Percentiles rank a stretch among this genome's conserved stretches.
These are phyloP conservation scores for Amazona vittata DNA, from an alignment of 2,113 vertebrate genomes.

Conservation along the genomic window DNA sequence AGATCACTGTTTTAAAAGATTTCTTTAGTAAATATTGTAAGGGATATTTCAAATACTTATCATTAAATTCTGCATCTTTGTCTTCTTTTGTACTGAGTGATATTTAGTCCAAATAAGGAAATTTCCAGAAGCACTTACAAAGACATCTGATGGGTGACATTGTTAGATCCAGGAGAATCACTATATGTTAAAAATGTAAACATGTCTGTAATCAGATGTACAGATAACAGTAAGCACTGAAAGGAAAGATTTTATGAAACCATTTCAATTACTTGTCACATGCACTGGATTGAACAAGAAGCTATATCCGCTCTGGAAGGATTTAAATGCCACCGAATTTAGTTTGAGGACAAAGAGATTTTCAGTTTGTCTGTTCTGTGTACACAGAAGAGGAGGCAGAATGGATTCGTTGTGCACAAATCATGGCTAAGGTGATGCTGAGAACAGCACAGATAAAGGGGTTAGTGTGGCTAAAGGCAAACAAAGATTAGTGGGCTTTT, in stretches of 20 bases:
- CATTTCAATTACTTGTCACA: background rate
- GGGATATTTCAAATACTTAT: background rate
- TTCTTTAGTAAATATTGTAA: background rate
- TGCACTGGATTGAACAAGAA: background rate
- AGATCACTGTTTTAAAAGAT: background rate
- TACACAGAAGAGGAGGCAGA: background rate
- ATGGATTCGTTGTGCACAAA: background rate
- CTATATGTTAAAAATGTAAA: background rate
- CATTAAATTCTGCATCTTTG: background rate
- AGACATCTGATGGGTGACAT: background rate
- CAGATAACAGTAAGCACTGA: background rate
- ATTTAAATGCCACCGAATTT: background rate
- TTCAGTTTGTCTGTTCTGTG: constrained; percentile 1
- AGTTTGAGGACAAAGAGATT: constrained; percentile 22
- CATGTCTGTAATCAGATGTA: background rate
- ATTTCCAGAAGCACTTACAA: background rate
- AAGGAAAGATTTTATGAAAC: background rate
- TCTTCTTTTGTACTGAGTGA: background rate
- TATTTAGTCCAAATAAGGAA: background rate
- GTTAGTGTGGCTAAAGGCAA: background rate
- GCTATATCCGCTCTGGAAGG: background rate
- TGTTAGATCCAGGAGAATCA: background rate
- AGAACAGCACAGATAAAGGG: background rate
- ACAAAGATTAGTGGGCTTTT: background rate
- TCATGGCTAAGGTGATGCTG: background rate